Percentiles rank a stretch among this genome's conserved stretches.
phyloP scores from a whole-genome alignment of 2,888 invertebrate genomes.

The Selenia dentaria region DNA sequence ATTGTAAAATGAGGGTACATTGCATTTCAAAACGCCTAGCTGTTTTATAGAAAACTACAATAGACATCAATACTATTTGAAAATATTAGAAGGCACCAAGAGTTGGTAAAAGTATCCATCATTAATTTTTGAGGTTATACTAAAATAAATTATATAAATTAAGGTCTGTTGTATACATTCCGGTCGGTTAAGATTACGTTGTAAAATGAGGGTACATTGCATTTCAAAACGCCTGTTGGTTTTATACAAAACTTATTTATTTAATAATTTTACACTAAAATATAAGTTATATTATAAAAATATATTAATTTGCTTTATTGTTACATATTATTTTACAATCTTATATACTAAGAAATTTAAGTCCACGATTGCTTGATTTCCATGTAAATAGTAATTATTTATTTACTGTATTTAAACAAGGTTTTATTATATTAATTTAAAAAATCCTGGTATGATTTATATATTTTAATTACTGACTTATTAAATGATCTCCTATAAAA shows the following conservation, averaged over 20 bases:
- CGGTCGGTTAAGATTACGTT: slow-evolving; percentile 15
- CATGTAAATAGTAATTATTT: not conserved
- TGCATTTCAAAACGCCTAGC: slow-evolving; percentile 30
- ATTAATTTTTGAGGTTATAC: too few species aligned
- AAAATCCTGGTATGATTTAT: slow-evolving; percentile 20
- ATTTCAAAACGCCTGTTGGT: slow-evolving; percentile 31
- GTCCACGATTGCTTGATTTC: slow-evolving; percentile 17
- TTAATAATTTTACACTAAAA: slow-evolving; percentile 39
- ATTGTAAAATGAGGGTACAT: slow-evolving; percentile 38
- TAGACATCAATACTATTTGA: too few species aligned
- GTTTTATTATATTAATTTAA: not conserved
- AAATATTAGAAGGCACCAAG: too few species aligned
- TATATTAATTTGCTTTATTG: slow-evolving; percentile 20
- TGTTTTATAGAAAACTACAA: slow-evolving; percentile 30
- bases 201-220: slow-evolving; percentile 38
- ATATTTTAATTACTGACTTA: slow-evolving; percentile 27
- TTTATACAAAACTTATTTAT: slow-evolving; percentile 36
- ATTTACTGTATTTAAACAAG: not conserved
- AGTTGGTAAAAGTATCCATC: too few species aligned
- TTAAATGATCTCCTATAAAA: slow-evolving; percentile 31
- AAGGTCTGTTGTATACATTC: slow-evolving; percentile 27
- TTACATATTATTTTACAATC: slow-evolving; percentile 25
- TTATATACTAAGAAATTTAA: slow-evolving; percentile 24
- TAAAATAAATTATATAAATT: too few species aligned
- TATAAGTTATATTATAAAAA: slow-evolving; percentile 30